These are phyloP conservation scores for Bucco capensis DNA, from an alignment of 2,113 vertebrate genomes.

Conservation along the genomic window DNA sequence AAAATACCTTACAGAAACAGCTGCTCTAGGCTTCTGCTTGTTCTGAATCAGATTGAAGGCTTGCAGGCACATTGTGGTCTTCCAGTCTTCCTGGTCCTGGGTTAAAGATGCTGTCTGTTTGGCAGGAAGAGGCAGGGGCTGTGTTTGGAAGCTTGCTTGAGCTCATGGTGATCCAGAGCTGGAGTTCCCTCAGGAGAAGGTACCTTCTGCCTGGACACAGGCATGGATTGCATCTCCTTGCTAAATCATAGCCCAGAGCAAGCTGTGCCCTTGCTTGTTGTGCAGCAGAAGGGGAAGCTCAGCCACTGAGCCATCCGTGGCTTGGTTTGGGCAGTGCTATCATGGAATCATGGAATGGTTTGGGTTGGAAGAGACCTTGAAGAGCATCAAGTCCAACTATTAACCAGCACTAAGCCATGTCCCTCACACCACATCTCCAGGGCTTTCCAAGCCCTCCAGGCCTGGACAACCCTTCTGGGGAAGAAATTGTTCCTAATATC, in stretches of 20 bases:
- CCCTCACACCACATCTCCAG: neutral
- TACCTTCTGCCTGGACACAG: neutral
- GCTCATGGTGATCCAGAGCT: rapidly evolving
- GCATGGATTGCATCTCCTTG: neutral
- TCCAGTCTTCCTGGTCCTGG: neutral
- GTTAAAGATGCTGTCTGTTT: neutral
- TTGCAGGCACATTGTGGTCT: neutral
- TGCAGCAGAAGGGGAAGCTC: neutral
- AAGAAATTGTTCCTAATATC: neutral
- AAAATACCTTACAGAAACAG: neutral
- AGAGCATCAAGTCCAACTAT: neutral
- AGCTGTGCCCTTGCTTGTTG: neutral
- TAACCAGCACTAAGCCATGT: neutral
- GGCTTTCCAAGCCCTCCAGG: neutral
- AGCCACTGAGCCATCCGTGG: rapidly evolving
- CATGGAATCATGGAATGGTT: neutral
- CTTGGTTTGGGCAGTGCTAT: neutral
- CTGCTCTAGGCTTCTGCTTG: neutral
- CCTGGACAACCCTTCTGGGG: neutral
- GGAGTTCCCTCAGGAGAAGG: neutral
- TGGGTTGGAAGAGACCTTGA: neutral
- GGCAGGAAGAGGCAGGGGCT: neutral
- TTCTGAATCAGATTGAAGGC: neutral
- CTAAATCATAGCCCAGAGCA: neutral
- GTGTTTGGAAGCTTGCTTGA: neutral